Percentiles rank a stretch among this genome's conserved stretches.
These are phyloP conservation scores for Phyllotreta cruciferae DNA, from an alignment of 2,888 invertebrate genomes.

Conservation along the genomic window DNA sequence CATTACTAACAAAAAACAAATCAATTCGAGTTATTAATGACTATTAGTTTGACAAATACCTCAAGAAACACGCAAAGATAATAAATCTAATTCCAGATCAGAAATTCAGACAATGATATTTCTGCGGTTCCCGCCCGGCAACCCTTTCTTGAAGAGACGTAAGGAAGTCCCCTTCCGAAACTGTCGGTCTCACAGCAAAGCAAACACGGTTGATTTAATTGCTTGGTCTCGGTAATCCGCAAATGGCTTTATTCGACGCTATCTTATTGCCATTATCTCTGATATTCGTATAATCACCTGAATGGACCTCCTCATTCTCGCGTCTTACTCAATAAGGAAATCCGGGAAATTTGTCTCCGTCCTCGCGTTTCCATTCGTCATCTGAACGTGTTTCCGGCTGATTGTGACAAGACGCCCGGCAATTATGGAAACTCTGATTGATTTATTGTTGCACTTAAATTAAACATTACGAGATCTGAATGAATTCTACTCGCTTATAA, in stretches of 20 bases:
- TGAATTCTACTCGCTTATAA: no score
- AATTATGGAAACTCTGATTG: no score
- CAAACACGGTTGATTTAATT: constrained; percentile 56
- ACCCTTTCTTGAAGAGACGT: constrained; percentile 27
- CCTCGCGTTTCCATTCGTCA: constrained; percentile 32
- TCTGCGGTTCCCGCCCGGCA: constrained; percentile 9
- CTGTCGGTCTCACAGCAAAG: constrained; percentile 37
- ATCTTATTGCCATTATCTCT: constrained; percentile 44
- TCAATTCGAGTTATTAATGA: no score
- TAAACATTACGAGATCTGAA: no score
- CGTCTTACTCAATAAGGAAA: constrained; percentile 45
- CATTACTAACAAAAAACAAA: no score
- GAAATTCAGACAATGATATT: constrained; percentile 14
- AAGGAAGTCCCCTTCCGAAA: constrained; percentile 27
- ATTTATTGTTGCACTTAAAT: no score
- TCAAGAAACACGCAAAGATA: neutral
- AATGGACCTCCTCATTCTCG: constrained; percentile 41
- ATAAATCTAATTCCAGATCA: neutral
- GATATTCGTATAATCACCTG: constrained; percentile 40
- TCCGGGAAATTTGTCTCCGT: constrained; percentile 35
- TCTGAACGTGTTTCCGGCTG: neutral
- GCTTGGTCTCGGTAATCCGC: constrained; percentile 48
- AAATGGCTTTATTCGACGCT: constrained; percentile 48
- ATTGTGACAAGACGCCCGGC: no score
- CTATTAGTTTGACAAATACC: no score